Conservation (phyloP, 2,797 vertebrate species). For the Scyliorhinus canicula region DNA sequence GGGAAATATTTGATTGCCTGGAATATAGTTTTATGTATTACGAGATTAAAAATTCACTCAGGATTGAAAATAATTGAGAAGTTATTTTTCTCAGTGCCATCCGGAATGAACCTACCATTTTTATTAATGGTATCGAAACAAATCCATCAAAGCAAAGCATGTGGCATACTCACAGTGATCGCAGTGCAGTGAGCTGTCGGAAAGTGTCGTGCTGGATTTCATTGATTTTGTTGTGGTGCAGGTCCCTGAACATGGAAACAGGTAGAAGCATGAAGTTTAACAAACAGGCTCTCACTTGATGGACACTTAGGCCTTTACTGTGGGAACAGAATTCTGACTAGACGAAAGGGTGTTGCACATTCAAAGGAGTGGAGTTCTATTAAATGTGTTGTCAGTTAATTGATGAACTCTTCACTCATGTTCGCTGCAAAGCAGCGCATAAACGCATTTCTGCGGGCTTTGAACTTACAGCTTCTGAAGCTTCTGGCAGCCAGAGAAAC, state of each 20-base stretch:
- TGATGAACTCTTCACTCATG: neutral
- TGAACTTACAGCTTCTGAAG: conserved; percentile 83
- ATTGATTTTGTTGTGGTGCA: conserved; percentile 79
- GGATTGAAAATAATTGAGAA: neutral
- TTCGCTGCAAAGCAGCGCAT: neutral
- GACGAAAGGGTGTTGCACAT: neutral
- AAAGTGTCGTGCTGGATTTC: conserved; percentile 76
- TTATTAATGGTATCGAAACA: conserved; percentile 39
- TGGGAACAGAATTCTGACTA: neutral
- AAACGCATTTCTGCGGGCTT: neutral
- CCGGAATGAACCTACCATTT: neutral
- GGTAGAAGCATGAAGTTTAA: conserved; percentile 42
- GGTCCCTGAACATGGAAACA: conserved; percentile 66
- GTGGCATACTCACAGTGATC: conserved; percentile 72
- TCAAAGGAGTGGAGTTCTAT: neutral
- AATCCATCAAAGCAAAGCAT: neutral
- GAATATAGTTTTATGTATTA: neutral
- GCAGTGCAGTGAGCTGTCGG: conserved; percentile 69
- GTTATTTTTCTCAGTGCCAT: neutral
- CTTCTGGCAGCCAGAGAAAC: conserved; percentile 73
- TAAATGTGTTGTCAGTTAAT: neutral
- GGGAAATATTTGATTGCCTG: neutral
- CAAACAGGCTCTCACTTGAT: neutral
- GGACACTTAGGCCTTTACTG: neutral
- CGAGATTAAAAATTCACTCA: neutral